Conservation (phyloP, 1,140 invertebrate species). For the Rhynchophorus ferrugineus region DNA sequence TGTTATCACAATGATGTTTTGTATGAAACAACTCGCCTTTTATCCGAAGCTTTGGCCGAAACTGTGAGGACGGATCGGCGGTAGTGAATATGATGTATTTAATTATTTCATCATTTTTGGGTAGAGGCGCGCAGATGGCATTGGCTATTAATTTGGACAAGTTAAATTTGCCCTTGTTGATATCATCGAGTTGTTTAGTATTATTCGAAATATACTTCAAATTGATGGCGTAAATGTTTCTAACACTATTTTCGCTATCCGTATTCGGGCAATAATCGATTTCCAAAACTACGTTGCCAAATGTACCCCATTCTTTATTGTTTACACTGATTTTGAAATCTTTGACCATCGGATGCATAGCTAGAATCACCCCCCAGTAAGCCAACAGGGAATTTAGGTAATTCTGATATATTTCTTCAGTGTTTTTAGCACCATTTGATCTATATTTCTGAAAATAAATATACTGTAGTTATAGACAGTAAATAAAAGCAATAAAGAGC, state of each 20-base stretch:
- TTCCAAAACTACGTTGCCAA: slow-evolving; percentile 15
- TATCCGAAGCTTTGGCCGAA: neutral
- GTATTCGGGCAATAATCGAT: slow-evolving; percentile 7
- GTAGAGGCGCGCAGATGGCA: neutral
- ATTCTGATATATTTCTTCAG: slow-evolving; percentile 1
- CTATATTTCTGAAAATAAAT: slow-evolving; percentile 9
- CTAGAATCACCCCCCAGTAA: slow-evolving; percentile 13
- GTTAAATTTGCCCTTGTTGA: slow-evolving; percentile 11
- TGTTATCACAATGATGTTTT: neutral
- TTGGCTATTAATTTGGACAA: slow-evolving; percentile 5
- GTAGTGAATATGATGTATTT: slow-evolving; percentile 18
- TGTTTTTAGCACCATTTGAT: slow-evolving; percentile 7
- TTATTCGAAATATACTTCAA: slow-evolving; percentile 16
- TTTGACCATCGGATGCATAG: slow-evolving; percentile 4
- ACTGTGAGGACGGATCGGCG: neutral
- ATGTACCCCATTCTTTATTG: slow-evolving; percentile 17
- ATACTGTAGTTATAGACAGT: no score
- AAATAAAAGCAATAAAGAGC: no score
- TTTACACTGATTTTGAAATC: slow-evolving; percentile 13
- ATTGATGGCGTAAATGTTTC: slow-evolving; percentile 11
- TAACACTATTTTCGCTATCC: neutral
- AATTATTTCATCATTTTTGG: neutral
- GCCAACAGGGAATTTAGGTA: slow-evolving; percentile 11
- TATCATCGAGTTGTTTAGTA: slow-evolving; percentile 7
- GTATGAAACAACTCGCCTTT: neutral